Evolutionary conservation across 2,888 invertebrate genomes (phyloP), one percentile per base, ranked within the genome.

Genomic region (Slavum lentiscoides): DNA sequence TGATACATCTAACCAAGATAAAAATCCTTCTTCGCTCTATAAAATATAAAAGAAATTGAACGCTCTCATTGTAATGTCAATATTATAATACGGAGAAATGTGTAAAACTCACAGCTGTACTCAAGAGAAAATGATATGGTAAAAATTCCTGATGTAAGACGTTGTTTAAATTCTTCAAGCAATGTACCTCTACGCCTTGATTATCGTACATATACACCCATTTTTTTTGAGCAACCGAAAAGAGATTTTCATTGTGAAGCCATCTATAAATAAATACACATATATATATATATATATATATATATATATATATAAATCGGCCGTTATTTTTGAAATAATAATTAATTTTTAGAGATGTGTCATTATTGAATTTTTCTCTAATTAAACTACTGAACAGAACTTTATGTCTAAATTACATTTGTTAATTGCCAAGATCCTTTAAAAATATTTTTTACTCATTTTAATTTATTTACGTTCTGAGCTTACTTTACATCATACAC

Each of bases 161-260:
- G 84, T 91, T 90, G 86, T 94, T 90, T 87, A 99, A 88, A 83
- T 88, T 89, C 87, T 98, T 98, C 0, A 99, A 86, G 86, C 98
- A 98, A 86, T 99, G 99, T 77, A 99, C 86, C 87, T 99, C 99
- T 66, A 93, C 93, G n/a, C 98, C 98, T 85, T 94, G 92, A 85
- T 96, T 96, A 86, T 99, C 99, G 86, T 99, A 99, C 83, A 99
- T 92, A 85, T 96, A 94, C 0, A 97, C 92, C 96, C 97, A 98
- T 84, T 94, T 91, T 85, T 97, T 97, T 87, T 99, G 99, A 0
- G 98, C 98, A 7, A 93, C 95, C 0, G 99, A 99, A 87, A 95
- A 94, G 96, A 98, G 96, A 11, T 95, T 97, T 87, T 98, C 98
- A 69, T 94, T 89, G 87, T 99, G 99, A 30, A 96, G 87, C 93